Conservation (phyloP, 2,113 vertebrate species). For the Atlantisia rogersi region DNA sequence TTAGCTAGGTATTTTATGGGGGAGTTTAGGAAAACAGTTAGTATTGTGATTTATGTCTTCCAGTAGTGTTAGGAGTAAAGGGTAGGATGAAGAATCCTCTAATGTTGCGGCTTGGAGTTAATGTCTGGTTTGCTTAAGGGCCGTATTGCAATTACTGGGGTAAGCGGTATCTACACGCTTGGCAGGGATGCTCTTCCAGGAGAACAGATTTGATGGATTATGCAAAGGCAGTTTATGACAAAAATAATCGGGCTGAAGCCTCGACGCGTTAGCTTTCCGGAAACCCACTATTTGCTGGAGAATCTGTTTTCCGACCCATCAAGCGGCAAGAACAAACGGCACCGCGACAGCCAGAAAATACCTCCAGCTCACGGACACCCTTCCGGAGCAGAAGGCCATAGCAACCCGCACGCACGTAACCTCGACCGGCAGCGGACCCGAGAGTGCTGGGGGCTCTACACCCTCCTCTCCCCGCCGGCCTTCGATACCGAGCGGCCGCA, state of each 20-base stretch:
- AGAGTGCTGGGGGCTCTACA: accelerated
- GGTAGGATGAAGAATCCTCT: too few relatives aligned
- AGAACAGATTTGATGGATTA: not conserved
- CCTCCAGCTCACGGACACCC: accelerated
- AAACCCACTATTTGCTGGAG: not conserved
- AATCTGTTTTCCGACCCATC: accelerated
- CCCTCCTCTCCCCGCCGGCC: not conserved
- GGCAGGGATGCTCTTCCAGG: not conserved
- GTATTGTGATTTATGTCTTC: not conserved
- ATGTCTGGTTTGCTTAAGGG: not conserved
- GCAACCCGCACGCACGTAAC: too few relatives aligned
- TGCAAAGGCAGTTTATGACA: not conserved
- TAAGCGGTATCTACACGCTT: not conserved
- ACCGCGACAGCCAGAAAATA: not conserved
- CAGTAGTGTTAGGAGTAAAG: not conserved
- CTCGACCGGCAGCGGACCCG: too few relatives aligned
- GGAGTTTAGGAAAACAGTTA: not conserved
- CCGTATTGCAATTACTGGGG: not conserved
- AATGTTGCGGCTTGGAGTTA: accelerated
- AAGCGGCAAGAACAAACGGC: too few relatives aligned
- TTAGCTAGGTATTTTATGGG: not conserved
- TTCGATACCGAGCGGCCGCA: not conserved
- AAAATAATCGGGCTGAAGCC: not conserved
- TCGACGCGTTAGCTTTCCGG: accelerated
- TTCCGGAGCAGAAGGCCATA: not conserved